Conservation (phyloP, 2,797 vertebrate species). For the Anolis apletophallus region DNA sequence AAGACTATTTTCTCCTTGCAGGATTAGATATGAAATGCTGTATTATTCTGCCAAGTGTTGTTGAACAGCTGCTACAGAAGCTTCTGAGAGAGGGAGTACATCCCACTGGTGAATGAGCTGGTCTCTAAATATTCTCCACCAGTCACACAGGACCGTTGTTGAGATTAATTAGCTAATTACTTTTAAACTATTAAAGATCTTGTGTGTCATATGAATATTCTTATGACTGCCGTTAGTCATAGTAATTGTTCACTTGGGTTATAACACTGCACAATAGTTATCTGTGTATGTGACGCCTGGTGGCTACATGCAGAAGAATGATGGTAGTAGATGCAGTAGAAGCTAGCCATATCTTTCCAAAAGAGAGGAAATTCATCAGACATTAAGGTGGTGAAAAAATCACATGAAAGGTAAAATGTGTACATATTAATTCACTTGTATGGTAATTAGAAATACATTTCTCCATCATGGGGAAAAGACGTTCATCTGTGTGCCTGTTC, state of each 20-base stretch:
- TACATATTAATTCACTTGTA: background rate
- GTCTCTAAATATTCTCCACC: constrained; percentile 30
- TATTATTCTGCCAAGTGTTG: constrained; percentile 23
- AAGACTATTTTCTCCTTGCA: background rate
- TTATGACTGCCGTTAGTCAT: constrained; percentile 26
- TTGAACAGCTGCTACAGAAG: constrained; percentile 31
- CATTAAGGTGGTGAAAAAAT: no score
- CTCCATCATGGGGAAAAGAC: background rate
- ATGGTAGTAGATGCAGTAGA: background rate
- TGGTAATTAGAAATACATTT: background rate
- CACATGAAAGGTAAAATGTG: background rate
- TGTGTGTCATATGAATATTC: constrained; percentile 28
- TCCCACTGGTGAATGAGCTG: constrained; percentile 39
- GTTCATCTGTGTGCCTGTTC: background rate
- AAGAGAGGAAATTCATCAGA: background rate
- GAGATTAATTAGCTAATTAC: constrained; percentile 40
- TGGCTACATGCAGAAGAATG: background rate
- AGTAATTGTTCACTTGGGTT: constrained; percentile 10
- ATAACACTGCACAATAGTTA: background rate
- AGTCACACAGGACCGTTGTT: constrained; percentile 21
- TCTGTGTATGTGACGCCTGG: background rate
- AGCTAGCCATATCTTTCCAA: background rate
- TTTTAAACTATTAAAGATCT: constrained; percentile 42
- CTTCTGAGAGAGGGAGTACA: background rate
- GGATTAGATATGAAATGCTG: constrained; percentile 19